Base-by-base conservation (phyloP, 2,797 vertebrate genomes). In the Coracias cyanogaster region DNA sequence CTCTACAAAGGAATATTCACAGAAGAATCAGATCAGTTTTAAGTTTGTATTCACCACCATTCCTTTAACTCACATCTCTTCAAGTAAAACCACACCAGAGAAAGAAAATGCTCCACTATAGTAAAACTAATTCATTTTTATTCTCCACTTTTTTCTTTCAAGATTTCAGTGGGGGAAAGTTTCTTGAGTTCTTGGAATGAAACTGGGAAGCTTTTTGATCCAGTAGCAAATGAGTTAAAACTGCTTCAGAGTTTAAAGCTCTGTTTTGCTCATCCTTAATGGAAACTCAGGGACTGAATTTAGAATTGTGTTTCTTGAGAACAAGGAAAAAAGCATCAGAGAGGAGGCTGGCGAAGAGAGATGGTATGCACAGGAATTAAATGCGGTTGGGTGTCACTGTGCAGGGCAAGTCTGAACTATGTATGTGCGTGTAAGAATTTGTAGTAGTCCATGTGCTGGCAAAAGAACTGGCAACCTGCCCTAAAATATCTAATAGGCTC, bases 351-450 rank as follows among this genome's bases (percentile, higher is more conserved):
- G 96, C 82, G 95, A 43, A 57, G 94, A 62, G 95, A 79, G 85
- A 90, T 88, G 93, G 95, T 92, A 95, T 94, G 95, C 62, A 77
- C 46, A 24, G 96, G 96, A 95, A 96, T 97, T 87, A 96, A 95
- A 89, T 84, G 94, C 2, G 69, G 93, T 92, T 82, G 96, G 95
- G 96, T 97, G 96, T 96, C 97, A 95, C 88, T 91, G 91, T 1
- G 6, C 93, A 90, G 96, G 94, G 93, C 96, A 82, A 97, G 97
- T 97, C 95, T 96, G 84, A 97, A 92, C 95, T 76, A 66, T 83
- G 89, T 60, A 94, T 92, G 82, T 96, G 89, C 96, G 57, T 96
- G 96, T 94, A 94, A 96, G 96, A 95, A 94, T 97, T 81, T 95
- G 94, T 83, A 96, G 93, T 64, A 96, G 95, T 73, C 89, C 97